A percentile compares a stretch with the other conserved stretches of the same genome.
Evolutionary conservation across 2,113 vertebrate species (phyloP).

Genomic region (Columbina picui): DNA sequence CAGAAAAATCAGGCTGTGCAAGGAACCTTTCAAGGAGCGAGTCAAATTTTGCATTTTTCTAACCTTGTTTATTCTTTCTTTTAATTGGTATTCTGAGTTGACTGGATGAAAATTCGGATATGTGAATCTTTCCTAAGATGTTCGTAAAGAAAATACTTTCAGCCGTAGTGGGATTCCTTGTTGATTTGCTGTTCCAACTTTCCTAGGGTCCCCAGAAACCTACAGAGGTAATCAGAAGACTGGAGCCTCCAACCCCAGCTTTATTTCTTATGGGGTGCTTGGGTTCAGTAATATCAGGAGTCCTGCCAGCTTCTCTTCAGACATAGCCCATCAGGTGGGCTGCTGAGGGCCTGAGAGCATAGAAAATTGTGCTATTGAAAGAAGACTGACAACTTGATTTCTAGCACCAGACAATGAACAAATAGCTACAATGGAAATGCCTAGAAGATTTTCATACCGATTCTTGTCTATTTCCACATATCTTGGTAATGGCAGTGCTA

Average conservation of each 20-base stretch:
- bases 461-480: not conserved
- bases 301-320: not conserved
- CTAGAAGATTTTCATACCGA: not conserved
- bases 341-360: not conserved
- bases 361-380: not conserved
- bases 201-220: not conserved
- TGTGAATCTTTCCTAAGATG: not conserved
- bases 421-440: not conserved
- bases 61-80: not conserved
- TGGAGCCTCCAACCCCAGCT: not conserved
- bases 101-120: not conserved
- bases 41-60: not conserved
- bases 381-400: not conserved
- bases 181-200: not conserved
- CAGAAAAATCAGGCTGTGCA: not conserved
- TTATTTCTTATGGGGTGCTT: not conserved
- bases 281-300: not conserved
- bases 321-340: not conserved
- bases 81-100: not conserved
- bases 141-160: not conserved
- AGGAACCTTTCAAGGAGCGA: not conserved
- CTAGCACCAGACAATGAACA: not conserved
- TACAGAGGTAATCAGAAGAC: not conserved
- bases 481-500: not conserved
- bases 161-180: fast-evolving